A percentile compares a stretch with the other conserved stretches of the same genome.
phyloP scores from a whole-genome alignment of 2,113 vertebrate species.

The Tupaia tana region DNA sequence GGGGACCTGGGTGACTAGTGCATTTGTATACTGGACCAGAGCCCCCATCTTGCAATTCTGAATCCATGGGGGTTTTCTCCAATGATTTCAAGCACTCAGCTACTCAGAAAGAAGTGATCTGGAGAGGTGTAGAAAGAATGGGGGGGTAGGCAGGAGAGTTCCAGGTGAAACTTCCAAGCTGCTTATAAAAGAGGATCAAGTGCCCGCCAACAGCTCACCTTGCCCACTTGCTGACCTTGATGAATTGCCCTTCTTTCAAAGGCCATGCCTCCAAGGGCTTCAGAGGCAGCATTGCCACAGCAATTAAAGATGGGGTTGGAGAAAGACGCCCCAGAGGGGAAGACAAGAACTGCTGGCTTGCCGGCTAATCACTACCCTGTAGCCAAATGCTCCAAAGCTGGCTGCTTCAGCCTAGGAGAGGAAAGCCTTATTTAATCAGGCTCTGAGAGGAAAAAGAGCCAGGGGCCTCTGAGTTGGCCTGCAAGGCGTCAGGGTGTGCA shows the following conservation, averaged over 20 bases:
- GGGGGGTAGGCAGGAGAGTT: not conserved
- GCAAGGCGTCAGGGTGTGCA: not conserved
- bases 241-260: not conserved
- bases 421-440: not conserved
- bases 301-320: not conserved
- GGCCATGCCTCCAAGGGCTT: not conserved
- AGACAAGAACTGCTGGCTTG: not conserved
- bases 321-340: not conserved
- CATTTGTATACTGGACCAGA: not conserved
- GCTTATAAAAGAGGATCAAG: not conserved
- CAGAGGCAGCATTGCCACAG: not conserved
- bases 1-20: fast-evolving
- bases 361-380: not conserved
- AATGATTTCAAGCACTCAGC: not conserved
- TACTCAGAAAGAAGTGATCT: not conserved
- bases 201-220: not conserved
- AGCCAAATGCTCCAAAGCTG: not conserved
- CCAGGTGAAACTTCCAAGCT: not conserved
- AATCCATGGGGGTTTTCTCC: not conserved
- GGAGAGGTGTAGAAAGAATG: too few species aligned
- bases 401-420: not conserved
- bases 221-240: not conserved
- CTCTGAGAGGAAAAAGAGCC: not conserved
- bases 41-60: not conserved
- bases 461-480: not conserved